These are phyloP conservation scores for Syrrhaptes paradoxus DNA, from an alignment of 2,113 vertebrate genomes.

Conservation along the genomic window DNA sequence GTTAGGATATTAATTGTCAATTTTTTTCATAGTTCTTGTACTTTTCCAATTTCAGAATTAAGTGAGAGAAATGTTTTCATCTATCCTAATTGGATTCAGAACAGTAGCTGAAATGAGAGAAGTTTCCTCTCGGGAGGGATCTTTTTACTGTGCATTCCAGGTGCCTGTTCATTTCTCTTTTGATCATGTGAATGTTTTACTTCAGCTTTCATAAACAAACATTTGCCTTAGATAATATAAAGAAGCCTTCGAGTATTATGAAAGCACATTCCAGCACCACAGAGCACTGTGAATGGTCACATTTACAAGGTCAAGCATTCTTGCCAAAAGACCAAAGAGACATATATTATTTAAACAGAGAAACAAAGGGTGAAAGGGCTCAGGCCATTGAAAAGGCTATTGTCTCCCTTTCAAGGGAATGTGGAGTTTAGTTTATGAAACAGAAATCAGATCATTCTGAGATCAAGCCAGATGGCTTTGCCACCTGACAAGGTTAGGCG, in stretches of 20 bases:
- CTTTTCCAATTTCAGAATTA: background rate
- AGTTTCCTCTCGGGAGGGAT: background rate
- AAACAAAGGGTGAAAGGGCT: background rate
- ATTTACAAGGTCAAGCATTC: background rate
- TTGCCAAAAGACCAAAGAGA: background rate
- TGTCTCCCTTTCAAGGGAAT: background rate
- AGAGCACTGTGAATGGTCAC: background rate
- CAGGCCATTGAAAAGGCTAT: background rate
- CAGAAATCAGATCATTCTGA: background rate
- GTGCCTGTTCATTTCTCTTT: background rate
- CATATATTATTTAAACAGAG: background rate
- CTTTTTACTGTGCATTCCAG: background rate
- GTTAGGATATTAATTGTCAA: background rate
- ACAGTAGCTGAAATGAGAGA: background rate
- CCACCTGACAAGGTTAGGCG: background rate
- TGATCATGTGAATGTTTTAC: conserved; percentile 42
- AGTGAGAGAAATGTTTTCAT: background rate
- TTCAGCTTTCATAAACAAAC: conserved; percentile 59
- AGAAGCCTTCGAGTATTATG: background rate
- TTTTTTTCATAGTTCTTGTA: background rate
- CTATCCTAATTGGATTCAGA: background rate
- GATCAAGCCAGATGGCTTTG: background rate
- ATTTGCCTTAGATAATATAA: conserved; percentile 44
- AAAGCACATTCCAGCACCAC: background rate
- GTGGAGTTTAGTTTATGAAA: conserved; percentile 25